A percentile compares a stretch with the other conserved stretches of the same genome.
phyloP scores from a whole-genome alignment of 2,888 invertebrate genomes.

The Eupithecia dodoneata region DNA sequence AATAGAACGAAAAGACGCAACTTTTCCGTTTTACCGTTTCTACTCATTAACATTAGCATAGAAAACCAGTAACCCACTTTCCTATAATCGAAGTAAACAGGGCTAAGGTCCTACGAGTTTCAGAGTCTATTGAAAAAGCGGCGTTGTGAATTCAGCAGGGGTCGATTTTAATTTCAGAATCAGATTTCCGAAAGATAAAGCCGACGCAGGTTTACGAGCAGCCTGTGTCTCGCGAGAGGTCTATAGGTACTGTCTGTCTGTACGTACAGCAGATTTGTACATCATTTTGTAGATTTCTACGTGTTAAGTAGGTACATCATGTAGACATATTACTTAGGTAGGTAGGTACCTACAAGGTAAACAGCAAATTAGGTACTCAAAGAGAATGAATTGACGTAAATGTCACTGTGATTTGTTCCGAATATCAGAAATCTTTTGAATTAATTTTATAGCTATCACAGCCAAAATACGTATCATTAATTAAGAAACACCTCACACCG shows the following conservation, averaged over 20 bases:
- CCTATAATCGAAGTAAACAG: slow-evolving; percentile 43
- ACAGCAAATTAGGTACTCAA: background rate
- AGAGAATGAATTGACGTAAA: background rate
- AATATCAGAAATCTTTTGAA: background rate
- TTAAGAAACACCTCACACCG: slow-evolving; percentile 49
- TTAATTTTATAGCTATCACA: background rate
- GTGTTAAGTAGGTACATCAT: background rate
- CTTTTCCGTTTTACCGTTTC: slow-evolving; percentile 19
- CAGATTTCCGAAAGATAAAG: slow-evolving; percentile 60
- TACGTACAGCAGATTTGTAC: background rate
- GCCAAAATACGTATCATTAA: background rate
- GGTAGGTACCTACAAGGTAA: background rate
- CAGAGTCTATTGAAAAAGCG: slow-evolving; percentile 55
- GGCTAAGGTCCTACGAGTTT: slow-evolving; percentile 45
- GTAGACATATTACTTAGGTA: background rate
- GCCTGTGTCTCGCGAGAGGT: background rate
- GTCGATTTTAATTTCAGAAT: slow-evolving; percentile 60
- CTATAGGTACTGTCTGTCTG: background rate
- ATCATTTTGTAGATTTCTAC: background rate
- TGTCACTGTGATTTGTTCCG: background rate
- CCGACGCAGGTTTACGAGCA: background rate
- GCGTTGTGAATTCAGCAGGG: slow-evolving; percentile 57
- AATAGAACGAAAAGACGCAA: slow-evolving; percentile 1
- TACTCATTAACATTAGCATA: slow-evolving; percentile 28
- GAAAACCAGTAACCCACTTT: slow-evolving; percentile 41